A percentile compares a stretch with the other conserved stretches of the same genome.
Conservation (phyloP, 2,113 vertebrate species). For the Capra hircus region DNA sequence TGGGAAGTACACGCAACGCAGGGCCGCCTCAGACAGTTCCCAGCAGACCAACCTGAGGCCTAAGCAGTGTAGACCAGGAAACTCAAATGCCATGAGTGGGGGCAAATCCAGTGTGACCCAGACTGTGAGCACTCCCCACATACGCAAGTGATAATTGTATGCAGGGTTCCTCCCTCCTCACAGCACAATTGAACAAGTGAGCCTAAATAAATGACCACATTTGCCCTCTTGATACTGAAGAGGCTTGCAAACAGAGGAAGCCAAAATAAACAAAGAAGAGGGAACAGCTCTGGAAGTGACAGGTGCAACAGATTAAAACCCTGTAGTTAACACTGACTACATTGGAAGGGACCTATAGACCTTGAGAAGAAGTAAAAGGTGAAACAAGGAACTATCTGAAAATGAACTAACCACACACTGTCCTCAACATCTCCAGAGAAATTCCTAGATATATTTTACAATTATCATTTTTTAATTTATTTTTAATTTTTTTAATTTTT, state of each 20-base stretch:
- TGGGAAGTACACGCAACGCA: background rate
- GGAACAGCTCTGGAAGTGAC: background rate
- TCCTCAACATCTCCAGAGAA: background rate
- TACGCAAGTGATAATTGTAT: background rate
- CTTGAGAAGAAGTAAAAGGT: background rate
- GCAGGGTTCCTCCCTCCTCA: background rate
- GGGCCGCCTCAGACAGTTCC: background rate
- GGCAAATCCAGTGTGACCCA: background rate
- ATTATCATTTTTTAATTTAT: background rate
- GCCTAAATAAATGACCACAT: background rate
- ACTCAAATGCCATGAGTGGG: fast-evolving
- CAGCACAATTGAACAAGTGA: background rate
- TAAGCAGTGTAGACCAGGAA: background rate
- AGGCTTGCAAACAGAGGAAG: background rate
- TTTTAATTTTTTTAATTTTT: background rate
- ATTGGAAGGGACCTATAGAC: background rate
- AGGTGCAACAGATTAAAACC: background rate
- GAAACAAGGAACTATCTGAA: background rate
- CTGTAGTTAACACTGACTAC: background rate
- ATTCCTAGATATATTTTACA: background rate
- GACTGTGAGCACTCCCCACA: background rate
- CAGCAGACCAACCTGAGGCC: background rate
- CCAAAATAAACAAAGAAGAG: background rate
- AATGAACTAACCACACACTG: background rate
- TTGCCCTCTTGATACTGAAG: background rate